These are phyloP conservation scores for Sericinus montela DNA, from an alignment of 2,888 invertebrate genomes.

Conservation along the genomic window DNA sequence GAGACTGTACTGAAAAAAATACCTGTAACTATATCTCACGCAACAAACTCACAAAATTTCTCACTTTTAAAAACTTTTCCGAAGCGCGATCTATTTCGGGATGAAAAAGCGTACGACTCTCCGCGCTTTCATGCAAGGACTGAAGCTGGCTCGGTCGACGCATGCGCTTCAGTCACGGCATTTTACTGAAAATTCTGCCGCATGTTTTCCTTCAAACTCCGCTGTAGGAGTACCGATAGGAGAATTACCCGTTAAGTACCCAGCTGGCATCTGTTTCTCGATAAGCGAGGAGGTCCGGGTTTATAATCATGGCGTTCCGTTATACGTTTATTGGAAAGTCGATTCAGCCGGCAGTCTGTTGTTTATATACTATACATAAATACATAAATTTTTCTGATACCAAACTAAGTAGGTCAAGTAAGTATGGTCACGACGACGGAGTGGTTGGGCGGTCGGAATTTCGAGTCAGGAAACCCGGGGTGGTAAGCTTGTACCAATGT, in stretches of 20 bases:
- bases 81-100: conserved; percentile 2
- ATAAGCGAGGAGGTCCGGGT: not conserved
- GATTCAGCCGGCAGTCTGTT: not conserved
- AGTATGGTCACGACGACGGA: no score
- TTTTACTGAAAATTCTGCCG: not conserved
- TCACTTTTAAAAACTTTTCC: conserved; percentile 5
- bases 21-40: not conserved
- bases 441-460: no score
- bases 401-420: no score
- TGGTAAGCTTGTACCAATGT: no score
- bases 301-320: not conserved
- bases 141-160: not conserved
- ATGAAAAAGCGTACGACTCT: not conserved
- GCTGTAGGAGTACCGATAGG: not conserved
- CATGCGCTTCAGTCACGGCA: conserved; percentile 1
- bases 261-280: not conserved
- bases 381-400: no score
- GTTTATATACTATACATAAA: no score
- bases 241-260: conserved; percentile 5
- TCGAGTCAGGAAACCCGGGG: no score
- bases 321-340: not conserved
- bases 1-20: no score
- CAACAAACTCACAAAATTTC: not conserved
- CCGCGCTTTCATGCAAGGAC: not conserved
- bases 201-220: not conserved